These are phyloP conservation scores for Eretmocerus hayati DNA, from an alignment of 2,888 invertebrate genomes.

Conservation along the genomic window DNA sequence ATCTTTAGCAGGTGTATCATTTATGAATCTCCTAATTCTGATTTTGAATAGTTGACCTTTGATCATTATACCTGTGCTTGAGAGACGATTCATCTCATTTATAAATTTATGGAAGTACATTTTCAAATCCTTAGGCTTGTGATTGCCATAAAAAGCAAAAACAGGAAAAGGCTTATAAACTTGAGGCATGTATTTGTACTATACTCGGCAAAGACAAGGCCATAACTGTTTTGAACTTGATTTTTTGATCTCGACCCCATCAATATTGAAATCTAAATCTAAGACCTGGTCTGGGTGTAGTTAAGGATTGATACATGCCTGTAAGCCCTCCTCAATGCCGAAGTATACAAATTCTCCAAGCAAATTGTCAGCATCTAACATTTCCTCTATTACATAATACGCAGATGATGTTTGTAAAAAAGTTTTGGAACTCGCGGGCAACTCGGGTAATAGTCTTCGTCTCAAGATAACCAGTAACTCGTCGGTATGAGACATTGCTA, in stretches of 20 bases:
- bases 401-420: not conserved
- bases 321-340: slow-evolving; percentile 18
- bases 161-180: slow-evolving; percentile 23
- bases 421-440: slow-evolving; percentile 8
- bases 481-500: slow-evolving; percentile 7
- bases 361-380: slow-evolving; percentile 7
- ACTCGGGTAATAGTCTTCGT: slow-evolving; percentile 4
- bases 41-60: not conserved
- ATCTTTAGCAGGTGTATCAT: slow-evolving; percentile 19
- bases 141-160: slow-evolving; percentile 19
- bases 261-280: slow-evolving; percentile 22
- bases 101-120: slow-evolving; percentile 21
- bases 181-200: slow-evolving; percentile 11
- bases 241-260: slow-evolving; percentile 21
- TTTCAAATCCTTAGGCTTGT: slow-evolving; percentile 18
- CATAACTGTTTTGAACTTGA: slow-evolving; percentile 19
- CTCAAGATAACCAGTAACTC: slow-evolving; percentile 8
- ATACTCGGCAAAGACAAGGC: slow-evolving; percentile 22
- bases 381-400: slow-evolving; percentile 8
- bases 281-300: slow-evolving; percentile 8
- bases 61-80: slow-evolving; percentile 5
- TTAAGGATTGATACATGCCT: slow-evolving; percentile 10
- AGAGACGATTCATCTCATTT: slow-evolving; percentile 21
- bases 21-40: slow-evolving; percentile 16
- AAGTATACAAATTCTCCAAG: slow-evolving; percentile 21